phyloP scores from a whole-genome alignment of 2,113 vertebrate species.

The Columba livia region DNA sequence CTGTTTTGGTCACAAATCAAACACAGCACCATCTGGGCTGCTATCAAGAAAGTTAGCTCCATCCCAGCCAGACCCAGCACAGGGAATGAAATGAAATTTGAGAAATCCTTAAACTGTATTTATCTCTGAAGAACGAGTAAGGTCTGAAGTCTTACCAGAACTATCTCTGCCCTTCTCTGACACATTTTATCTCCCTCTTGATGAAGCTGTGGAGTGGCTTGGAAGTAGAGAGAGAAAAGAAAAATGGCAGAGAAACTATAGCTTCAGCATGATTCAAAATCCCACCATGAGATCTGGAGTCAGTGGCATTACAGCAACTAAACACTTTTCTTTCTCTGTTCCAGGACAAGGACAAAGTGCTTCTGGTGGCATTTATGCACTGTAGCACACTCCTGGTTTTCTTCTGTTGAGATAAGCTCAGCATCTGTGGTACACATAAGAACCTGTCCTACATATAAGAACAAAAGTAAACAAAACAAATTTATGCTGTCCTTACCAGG shows the following conservation, averaged over 20 bases:
- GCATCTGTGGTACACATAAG: background rate
- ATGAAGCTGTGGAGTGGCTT: background rate
- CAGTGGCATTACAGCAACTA: background rate
- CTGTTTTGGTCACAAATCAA: background rate
- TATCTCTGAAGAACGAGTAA: background rate
- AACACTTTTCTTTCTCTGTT: background rate
- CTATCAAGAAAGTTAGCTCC: background rate
- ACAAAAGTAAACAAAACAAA: background rate
- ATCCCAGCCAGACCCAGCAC: background rate
- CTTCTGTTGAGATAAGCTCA: background rate
- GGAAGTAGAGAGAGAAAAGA: background rate
- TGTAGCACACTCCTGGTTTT: background rate
- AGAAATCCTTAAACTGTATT: background rate
- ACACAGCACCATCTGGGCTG: rapidly evolving
- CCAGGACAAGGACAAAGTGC: background rate
- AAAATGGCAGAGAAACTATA: background rate
- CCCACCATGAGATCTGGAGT: background rate
- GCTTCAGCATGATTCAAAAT: background rate
- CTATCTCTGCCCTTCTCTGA: background rate
- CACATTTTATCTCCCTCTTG: background rate
- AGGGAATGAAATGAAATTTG: background rate
- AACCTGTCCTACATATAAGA: background rate
- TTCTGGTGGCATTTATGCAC: background rate
- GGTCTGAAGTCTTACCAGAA: background rate
- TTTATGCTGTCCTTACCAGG: background rate